A percentile compares a stretch with the other conserved stretches of the same genome.
Evolutionary conservation across 2,113 vertebrate genomes (phyloP).

Genomic region (Pachyramphus minor): DNA sequence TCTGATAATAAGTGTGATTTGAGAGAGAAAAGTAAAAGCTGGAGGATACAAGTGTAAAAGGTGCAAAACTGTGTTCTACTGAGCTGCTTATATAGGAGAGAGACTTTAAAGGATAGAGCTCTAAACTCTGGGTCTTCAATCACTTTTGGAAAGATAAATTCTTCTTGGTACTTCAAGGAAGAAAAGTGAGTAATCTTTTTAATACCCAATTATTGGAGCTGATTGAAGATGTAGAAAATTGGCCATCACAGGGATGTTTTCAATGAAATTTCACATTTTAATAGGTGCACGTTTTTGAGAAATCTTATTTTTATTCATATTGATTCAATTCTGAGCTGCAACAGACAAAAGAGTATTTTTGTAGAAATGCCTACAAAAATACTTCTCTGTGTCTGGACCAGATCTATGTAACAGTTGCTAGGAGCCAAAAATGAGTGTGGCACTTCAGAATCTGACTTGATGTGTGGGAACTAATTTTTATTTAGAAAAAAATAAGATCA

Average conservation of each 20-base stretch:
- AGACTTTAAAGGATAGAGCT: not conserved
- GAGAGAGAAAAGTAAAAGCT: not conserved
- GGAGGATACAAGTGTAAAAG: not conserved
- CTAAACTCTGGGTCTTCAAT: not conserved
- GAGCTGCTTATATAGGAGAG: not conserved
- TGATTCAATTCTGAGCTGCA: not conserved
- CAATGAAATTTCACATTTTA: not conserved
- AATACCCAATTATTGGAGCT: not conserved
- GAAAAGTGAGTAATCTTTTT: not conserved
- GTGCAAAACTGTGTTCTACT: not conserved
- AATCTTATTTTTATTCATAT: not conserved
- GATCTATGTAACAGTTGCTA: constrained; percentile 39
- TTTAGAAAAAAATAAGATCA: constrained; percentile 37
- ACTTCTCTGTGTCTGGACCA: constrained; percentile 17
- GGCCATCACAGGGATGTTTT: not conserved
- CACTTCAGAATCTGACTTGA: constrained; percentile 22
- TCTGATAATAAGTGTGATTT: not conserved
- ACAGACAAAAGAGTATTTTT: not conserved
- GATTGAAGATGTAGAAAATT: not conserved
- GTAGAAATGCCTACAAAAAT: constrained; percentile 5
- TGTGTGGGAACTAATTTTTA: constrained; percentile 49
- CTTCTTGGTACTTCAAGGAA: not conserved
- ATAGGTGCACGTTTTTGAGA: not conserved
- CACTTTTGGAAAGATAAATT: not conserved
- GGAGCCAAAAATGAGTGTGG: constrained; percentile 24